These are phyloP conservation scores for Temnopleurus reevesii DNA, from an alignment of 53 echinoderm and acorn worm species.

Conservation along the genomic window DNA sequence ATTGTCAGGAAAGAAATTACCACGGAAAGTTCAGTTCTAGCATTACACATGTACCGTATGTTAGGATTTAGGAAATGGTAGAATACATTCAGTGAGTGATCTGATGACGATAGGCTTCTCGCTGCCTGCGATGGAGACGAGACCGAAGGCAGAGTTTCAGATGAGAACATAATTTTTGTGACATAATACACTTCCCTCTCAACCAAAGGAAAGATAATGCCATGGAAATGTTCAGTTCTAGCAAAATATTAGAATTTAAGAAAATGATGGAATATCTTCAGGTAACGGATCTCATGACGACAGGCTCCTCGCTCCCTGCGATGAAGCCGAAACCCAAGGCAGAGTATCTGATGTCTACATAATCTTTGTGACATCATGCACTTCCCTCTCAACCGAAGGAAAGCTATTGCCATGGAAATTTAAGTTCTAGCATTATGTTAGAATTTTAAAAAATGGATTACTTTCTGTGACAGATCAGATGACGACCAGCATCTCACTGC, in stretches of 20 bases:
- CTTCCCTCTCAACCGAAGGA: too few species aligned
- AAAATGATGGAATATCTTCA: slow-evolving; percentile 69
- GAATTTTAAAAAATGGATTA: too few species aligned
- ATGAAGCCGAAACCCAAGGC: slow-evolving; percentile 93
- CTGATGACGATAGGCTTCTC: slow-evolving; percentile 94
- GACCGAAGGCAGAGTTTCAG: slow-evolving; percentile 76
- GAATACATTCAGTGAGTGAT: slow-evolving; percentile 95
- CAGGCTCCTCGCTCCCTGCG: slow-evolving; percentile 95
- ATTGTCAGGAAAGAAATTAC: too few species aligned
- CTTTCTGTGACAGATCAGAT: slow-evolving; percentile 92
- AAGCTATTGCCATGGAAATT: too few species aligned
- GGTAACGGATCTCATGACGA: slow-evolving; percentile 95
- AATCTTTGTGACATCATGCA: too few species aligned
- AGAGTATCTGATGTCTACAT: slow-evolving; percentile 65
- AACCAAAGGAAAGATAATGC: too few species aligned
- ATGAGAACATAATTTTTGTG: slow-evolving; percentile 66
- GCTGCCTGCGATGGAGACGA: slow-evolving; percentile 97
- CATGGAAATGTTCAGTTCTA: too few species aligned
- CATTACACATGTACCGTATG: too few species aligned
- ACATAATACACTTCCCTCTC: too few species aligned
- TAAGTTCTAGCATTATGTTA: too few species aligned
- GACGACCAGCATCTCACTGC: slow-evolving; percentile 91
- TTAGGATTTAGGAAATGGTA: background rate
- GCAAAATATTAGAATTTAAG: too few species aligned
- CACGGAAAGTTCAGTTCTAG: too few species aligned